Conservation (phyloP, 2,797 vertebrate species). For the Eutrigla gurnardus region DNA sequence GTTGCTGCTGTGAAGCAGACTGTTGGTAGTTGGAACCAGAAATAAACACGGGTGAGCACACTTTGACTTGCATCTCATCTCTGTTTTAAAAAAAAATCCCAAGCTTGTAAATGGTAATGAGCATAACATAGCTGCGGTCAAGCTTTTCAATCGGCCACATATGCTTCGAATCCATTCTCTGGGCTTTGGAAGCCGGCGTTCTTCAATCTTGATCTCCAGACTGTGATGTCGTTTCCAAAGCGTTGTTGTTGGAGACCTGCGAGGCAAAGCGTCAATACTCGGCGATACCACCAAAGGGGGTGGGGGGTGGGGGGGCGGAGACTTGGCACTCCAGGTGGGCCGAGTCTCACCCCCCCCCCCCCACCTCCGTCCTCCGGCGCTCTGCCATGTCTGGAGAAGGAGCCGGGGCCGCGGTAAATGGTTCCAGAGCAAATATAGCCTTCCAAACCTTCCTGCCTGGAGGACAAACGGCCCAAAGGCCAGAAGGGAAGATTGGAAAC, state of each 20-base stretch:
- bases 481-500: conserved; percentile 73
- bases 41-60: conserved; percentile 56
- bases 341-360: conserved; percentile 45
- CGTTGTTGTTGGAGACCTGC: conserved; percentile 49
- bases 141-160: conserved; percentile 29
- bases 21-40: conserved; percentile 54
- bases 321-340: conserved; percentile 74
- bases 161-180: conserved; percentile 36
- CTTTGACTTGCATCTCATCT: conserved; percentile 33
- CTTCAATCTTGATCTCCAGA: conserved; percentile 55
- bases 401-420: conserved; percentile 67
- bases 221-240: conserved; percentile 56
- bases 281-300: conserved; percentile 58
- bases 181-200: conserved; percentile 35
- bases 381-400: conserved; percentile 65
- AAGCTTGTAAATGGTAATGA: conserved; percentile 21
- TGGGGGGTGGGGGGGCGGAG: conserved; percentile 66
- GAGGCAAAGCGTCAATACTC: conserved; percentile 45
- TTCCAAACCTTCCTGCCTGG: conserved; percentile 71
- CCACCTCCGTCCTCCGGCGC: conserved; percentile 16
- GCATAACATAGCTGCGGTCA: conserved; percentile 43
- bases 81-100: conserved; percentile 9
- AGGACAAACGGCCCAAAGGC: conserved; percentile 65
- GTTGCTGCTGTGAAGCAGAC: conserved; percentile 47
- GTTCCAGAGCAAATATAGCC: conserved; percentile 80